phyloP scores from a whole-genome alignment of 2,797 vertebrate genomes.

The Amblyraja radiata region DNA sequence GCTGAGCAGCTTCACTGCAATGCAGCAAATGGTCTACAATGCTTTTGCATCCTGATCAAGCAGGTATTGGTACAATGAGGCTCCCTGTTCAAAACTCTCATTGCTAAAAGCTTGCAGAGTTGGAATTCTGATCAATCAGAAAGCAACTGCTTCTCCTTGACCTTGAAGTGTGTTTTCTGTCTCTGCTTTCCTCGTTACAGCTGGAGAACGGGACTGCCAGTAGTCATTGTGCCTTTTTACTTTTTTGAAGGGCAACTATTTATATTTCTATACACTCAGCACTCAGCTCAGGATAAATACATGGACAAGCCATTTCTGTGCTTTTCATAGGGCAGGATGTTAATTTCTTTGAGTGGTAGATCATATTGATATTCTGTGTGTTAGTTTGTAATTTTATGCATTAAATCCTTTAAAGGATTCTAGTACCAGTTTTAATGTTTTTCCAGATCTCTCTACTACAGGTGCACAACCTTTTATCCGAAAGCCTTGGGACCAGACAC shows the following conservation, averaged over 20 bases:
- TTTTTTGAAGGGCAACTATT: not conserved
- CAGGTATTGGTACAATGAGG: slow-evolving; percentile 39
- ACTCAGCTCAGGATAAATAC: not conserved
- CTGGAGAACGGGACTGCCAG: slow-evolving; percentile 40
- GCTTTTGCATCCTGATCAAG: slow-evolving; percentile 32
- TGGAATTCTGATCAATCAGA: slow-evolving; percentile 46
- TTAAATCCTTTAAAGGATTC: not conserved
- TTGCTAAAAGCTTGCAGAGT: slow-evolving; percentile 39
- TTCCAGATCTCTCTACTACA: too few species aligned
- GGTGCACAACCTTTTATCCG: too few species aligned
- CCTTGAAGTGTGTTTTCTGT: slow-evolving; percentile 40
- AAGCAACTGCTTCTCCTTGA: slow-evolving; percentile 41
- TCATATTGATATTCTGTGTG: not conserved
- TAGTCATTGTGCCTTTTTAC: slow-evolving; percentile 41
- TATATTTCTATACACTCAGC: not conserved
- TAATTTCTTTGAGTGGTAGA: not conserved
- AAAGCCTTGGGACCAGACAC: too few species aligned
- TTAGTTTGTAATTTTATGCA: not conserved
- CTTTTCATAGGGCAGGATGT: not conserved
- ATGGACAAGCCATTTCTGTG: not conserved
- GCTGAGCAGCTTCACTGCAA: not conserved
- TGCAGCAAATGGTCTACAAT: not conserved
- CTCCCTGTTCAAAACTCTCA: slow-evolving; percentile 44
- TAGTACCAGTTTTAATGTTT: too few species aligned
- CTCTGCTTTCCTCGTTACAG: slow-evolving; percentile 44